phyloP scores from a whole-genome alignment of 2,888 invertebrate genomes.

The Alcis repandata region DNA sequence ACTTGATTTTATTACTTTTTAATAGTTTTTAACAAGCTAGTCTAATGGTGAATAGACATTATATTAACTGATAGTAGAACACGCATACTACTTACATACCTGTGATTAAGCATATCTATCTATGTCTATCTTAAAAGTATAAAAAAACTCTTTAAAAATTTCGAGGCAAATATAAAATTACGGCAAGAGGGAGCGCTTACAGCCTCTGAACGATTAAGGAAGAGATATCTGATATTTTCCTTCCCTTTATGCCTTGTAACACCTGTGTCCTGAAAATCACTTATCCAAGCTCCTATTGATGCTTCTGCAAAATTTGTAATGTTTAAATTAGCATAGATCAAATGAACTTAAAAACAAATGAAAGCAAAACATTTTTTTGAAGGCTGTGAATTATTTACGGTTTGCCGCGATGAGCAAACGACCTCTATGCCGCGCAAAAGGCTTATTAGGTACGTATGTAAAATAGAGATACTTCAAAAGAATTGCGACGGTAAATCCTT shows the following conservation, averaged over 20 bases:
- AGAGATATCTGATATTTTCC: constrained; percentile 70
- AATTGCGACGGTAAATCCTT: constrained; percentile 31
- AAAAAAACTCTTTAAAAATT: constrained; percentile 63
- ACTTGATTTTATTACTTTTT: too few species aligned
- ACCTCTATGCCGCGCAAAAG: constrained; percentile 17
- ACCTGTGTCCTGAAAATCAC: constrained; percentile 36
- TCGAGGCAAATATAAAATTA: constrained; percentile 56
- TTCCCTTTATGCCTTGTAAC: constrained; percentile 53
- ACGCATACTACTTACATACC: too few species aligned
- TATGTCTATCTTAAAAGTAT: background rate
- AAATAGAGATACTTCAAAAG: constrained; percentile 36
- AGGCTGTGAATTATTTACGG: constrained; percentile 1
- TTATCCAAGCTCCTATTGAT: constrained; percentile 10
- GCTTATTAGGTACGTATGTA: constrained; percentile 26
- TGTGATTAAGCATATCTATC: too few species aligned
- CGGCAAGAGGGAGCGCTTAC: constrained; percentile 58
- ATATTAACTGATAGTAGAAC: too few species aligned
- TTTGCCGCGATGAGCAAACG: constrained; percentile 13
- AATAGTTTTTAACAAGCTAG: too few species aligned
- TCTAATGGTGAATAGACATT: background rate
- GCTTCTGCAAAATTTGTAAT: constrained; percentile 2
- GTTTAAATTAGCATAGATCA: background rate
- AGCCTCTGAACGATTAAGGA: constrained; percentile 62
- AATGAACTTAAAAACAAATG: background rate
- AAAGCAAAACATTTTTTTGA: constrained; percentile 2